Evolutionary conservation across 2,797 vertebrate species (phyloP), one percentile per base, ranked within the genome.

Genomic region (Brachyrhaphis roseni): DNA sequence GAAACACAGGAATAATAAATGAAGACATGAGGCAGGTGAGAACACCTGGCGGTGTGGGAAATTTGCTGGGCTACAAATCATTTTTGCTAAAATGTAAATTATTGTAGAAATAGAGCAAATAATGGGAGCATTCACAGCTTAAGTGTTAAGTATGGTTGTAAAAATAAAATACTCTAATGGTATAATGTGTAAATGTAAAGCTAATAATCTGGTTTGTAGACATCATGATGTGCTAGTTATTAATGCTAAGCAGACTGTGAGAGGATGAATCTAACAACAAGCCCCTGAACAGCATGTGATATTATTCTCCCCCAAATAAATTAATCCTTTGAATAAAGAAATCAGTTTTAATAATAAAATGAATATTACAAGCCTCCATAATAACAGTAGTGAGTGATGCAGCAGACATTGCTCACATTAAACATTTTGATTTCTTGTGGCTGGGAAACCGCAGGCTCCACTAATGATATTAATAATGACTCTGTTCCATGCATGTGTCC

Each of bases 151-250:
- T 55, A 51, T 47, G 46, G 75, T 75, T 81, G 13, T 77, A 47
- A 72, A 31, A 57, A 18, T 34, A 51, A 26, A 8, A n/a, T 39
- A 34, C 28, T 16, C 4, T 15, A 39, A 41, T 59, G 28, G 53
- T 66, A 83, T 76, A 70, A 84, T 78, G 53, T 72, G 80, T 70
- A 73, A 78, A 59, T 76, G 76, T 16, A 71, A 49, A 83, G 80
- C 76, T 81, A 80, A 78, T 36, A 84, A 87, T 39, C 68, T 51
- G 0, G n/a, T 53, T 45, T 39, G 49, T 53, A 79, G 20, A 62
- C 81, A 86, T 76, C 75, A 81, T 77, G 68, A 88, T 82, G 41
- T 84, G 79, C 76, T 72, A 71, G 51, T 82, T 82, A 79, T 88
- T 86, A 88, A 80, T 18, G 4, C 59, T 15, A 79, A 83, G 86